phyloP scores from a whole-genome alignment of 2,113 vertebrate species.

The Takifugu bimaculatus region DNA sequence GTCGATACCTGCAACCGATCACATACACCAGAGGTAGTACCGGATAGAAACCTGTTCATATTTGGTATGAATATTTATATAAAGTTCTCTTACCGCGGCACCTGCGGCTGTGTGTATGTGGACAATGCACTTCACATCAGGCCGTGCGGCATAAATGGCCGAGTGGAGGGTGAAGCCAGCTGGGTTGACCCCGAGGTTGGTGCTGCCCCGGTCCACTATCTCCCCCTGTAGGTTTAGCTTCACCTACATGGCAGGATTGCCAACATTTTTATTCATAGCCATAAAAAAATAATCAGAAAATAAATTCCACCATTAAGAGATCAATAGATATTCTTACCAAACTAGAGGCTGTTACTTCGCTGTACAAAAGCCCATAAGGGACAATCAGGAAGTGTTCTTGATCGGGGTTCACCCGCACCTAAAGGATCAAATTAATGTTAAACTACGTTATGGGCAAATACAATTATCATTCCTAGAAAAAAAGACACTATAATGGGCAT shows the following conservation, averaged over 20 bases:
- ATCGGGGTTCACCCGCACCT: constrained; percentile 91
- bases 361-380: constrained; percentile 95
- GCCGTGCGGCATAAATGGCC: constrained; percentile 86
- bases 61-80: not conserved
- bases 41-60: not conserved
- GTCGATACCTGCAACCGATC: constrained; percentile 84
- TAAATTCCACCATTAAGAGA: not conserved
- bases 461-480: not conserved
- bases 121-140: constrained; percentile 87
- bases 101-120: constrained; percentile 92
- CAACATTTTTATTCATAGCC: not conserved
- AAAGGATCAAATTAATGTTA: constrained; percentile 15
- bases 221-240: constrained; percentile 94
- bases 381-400: constrained; percentile 93
- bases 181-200: constrained; percentile 92
- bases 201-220: constrained; percentile 90
- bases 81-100: constrained; percentile 80
- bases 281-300: not conserved
- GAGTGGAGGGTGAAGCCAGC: constrained; percentile 92
- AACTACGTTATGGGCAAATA: not conserved
- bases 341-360: constrained; percentile 95
- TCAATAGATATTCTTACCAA: constrained; percentile 77
- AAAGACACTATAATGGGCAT: not conserved
- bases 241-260: constrained; percentile 71
- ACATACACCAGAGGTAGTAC: not conserved